phyloP scores from a whole-genome alignment of 1,140 invertebrate genomes.

The Pogonomyrmex barbatus region DNA sequence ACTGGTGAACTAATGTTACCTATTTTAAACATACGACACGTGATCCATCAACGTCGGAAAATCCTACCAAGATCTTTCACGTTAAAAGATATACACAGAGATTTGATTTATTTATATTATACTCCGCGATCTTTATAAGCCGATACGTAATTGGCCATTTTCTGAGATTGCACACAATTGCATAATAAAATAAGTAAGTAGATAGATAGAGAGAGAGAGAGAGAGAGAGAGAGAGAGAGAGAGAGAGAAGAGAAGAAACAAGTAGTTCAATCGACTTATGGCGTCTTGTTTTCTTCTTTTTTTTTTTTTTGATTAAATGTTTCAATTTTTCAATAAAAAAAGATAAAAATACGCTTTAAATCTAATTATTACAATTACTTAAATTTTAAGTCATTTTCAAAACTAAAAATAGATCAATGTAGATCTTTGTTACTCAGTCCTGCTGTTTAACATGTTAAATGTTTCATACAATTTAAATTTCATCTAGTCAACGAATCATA shows the following conservation, averaged over 20 bases:
- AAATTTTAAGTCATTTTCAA: slow-evolving; percentile 33
- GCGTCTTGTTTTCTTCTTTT: neutral
- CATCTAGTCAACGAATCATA: slow-evolving; percentile 60
- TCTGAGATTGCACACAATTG: slow-evolving; percentile 59
- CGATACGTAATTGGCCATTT: slow-evolving; percentile 45
- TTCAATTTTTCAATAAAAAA: slow-evolving; percentile 29
- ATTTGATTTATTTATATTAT: slow-evolving; percentile 56
- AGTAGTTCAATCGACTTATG: slow-evolving; percentile 1
- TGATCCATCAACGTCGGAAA: slow-evolving; percentile 43
- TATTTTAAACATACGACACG: slow-evolving; percentile 63
- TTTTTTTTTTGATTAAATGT: neutral
- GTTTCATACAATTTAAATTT: slow-evolving; percentile 28
- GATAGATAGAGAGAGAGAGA: neutral
- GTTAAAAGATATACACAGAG: slow-evolving; percentile 26
- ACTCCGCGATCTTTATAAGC: slow-evolving; percentile 45
- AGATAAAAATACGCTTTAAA: slow-evolving; percentile 15
- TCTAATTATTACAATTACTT: slow-evolving; percentile 12
- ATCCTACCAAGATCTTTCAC: slow-evolving; percentile 42
- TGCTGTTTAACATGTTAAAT: slow-evolving; percentile 28
- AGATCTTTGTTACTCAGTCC: slow-evolving; percentile 50
- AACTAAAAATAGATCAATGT: slow-evolving; percentile 18
- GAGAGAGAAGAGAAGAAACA: too few species aligned
- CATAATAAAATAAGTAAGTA: slow-evolving; percentile 44
- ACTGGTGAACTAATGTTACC: slow-evolving; percentile 69
- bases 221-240: neutral